phyloP scores from a whole-genome alignment of 2,797 vertebrate genomes.

The Florisuga fusca region DNA sequence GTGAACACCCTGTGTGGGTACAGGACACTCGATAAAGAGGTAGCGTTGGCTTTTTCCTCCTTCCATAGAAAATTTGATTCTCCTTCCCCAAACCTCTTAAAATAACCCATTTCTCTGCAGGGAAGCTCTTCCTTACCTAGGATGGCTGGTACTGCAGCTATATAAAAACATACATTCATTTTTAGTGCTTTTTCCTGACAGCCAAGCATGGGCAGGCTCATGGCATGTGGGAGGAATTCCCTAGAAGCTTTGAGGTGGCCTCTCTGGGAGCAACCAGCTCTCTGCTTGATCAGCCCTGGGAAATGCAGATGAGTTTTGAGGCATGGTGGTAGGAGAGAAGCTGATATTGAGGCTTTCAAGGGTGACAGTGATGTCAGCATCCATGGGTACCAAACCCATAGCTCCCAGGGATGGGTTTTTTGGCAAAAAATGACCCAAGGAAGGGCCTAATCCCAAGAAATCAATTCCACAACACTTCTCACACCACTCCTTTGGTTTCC shows the following conservation, averaged over 20 bases:
- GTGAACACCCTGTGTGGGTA: conserved; percentile 90
- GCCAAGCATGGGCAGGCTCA: fast-evolving
- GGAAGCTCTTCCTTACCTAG: neutral
- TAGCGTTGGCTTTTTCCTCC: conserved; percentile 1
- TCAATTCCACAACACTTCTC: neutral
- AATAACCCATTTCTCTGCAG: fast-evolving
- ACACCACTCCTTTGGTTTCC: neutral
- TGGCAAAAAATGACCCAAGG: neutral
- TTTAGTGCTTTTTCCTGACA: neutral
- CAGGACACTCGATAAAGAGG: conserved; percentile 83
- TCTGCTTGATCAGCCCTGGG: neutral
- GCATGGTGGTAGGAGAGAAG: neutral
- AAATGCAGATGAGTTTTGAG: neutral
- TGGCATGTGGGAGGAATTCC: neutral
- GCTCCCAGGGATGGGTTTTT: neutral
- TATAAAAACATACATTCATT: neutral
- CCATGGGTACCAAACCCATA: neutral
- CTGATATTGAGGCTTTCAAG: neutral
- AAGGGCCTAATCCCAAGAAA: neutral
- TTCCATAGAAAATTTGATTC: fast-evolving
- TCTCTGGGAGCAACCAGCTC: neutral
- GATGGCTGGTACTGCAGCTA: neutral
- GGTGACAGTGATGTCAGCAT: fast-evolving
- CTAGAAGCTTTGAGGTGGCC: neutral
- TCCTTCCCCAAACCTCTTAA: neutral